Base-by-base conservation (phyloP, 1,140 invertebrate species). In the Manduca sexta region DNA sequence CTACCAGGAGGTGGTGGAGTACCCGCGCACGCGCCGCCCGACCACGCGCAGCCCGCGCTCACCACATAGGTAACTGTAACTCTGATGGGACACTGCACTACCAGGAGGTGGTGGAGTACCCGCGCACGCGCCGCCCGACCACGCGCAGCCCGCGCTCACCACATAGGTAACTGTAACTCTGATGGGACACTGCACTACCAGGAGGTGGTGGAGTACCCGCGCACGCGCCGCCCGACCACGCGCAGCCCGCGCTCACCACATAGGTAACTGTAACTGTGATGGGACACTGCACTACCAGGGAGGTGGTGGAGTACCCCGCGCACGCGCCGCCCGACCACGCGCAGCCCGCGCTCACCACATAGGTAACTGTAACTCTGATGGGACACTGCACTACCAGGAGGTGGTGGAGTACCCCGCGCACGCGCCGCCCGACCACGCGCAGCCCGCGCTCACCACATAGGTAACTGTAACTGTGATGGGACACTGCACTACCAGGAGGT, bases 141-240 rank as follows among this genome's bases (percentile, higher is more conserved):
- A 26, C 21, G 21, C 21, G 21, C 21, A 26, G 21, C 21, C 21
- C 21, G 21, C 21, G 21, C 21, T 26, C 21, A 26, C 21, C 21
- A 26, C 21, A 26, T 26, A 26, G 21, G 21, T 26, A n/a, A 26
- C 33, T 5, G 5, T n/a, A 1, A 5, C 33, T 4, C n/a, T n/a
- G 1, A n/a, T 1, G n/a, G 8, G 4, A 26, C 21, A 26, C 21
- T 26, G 21, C 21, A 26, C 21, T 8, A 21, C 21, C 21, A 5
- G 11, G 3, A 26, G 4, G 4, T 26, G 53, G n/a, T n/a, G n/a
- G n/a, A 39, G 13, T 37, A 3, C 14, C 14, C 4, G 21, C 18
- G 31, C 30, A 41, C 37, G 37, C n/a, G 38, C 90, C 94, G 64
- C 97, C 99, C 76, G 97, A 99, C 86, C 97, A 96, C 21, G 38